Evolutionary conservation across 2,797 vertebrate genomes (phyloP), one percentile per base, ranked within the genome.

Genomic region (Pseudochromis fuscus): DNA sequence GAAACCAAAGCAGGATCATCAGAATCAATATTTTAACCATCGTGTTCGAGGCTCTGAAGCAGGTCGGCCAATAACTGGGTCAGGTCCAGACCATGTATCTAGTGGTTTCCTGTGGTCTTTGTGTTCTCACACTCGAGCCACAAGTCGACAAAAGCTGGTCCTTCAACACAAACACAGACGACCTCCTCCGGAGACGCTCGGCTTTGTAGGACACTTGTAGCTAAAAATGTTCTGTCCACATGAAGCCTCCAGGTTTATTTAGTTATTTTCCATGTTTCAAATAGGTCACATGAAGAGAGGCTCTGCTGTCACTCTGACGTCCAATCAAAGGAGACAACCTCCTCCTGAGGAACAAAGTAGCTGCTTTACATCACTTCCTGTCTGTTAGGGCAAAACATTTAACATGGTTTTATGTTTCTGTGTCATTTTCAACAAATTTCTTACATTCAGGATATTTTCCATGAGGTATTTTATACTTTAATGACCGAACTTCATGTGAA

Each of bases 251-350:
- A n/a, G 27, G 10, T 31, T 44, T 62, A 31, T 45, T 21, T 12
- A 38, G 51, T 64, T 74, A 51, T 44, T 33, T 72, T 62, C 33
- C 58, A 15, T 4, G 46, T 72, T 74, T 78, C 25, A 78, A 61
- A 62, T 56, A 61, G 72, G 49, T 68, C 45, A 52, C 37, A 68
- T 8, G 31, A 31, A 72, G 37, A 73, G 21, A 33, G 15, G 35
- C 21, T 51, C 63, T 40, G 52, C 66, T 45, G 31, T 55, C 42
- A 13, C 52, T 58, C 40, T 7, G 27, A 7, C 57, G 18, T 25
- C 11, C 50, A 27, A 18, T 21, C 16, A 24, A 38, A 46, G 0
- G 5, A 28, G 30, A 64, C 23, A n/a, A 18, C 19, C n/a, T n/a
- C n/a, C n/a, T n/a, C n/a, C n/a, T n/a, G n/a, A n/a, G n/a, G n/a